Evolutionary conservation across 2,888 invertebrate genomes (phyloP), one percentile per base, ranked within the genome.

Genomic region (Hecatera dysodea): DNA sequence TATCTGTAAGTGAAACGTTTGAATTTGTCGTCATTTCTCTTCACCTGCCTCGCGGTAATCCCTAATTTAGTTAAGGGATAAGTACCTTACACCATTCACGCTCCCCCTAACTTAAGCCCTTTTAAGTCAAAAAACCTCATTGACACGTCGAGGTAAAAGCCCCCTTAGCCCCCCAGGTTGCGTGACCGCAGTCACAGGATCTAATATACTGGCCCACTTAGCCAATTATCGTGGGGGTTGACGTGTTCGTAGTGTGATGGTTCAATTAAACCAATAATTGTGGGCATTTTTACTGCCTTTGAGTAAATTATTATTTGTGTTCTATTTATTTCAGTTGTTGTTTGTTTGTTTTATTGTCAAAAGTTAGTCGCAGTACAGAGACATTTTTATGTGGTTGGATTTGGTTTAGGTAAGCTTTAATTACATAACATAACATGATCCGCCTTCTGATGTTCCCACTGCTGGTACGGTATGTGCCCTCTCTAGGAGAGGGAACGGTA

Each of bases 161-260:
- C 66, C 50, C 52, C 33, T 56, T n/a, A 22, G 55, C 33, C 24
- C 50, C 52, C 33, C 33, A n/a, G 42, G 84, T 94, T 92, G 94
- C 94, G 94, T 94, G 94, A 94, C 94, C 87, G 78, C 87, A 82
- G 83, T 89, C 87, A 75, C 87, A 82, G 88, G 87, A 88, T 90
- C 91, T 89, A 91, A 90, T 91, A 92, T 89, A 87, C 84, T 84
- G 85, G 84, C 80, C 90, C 92, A 92, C 93, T 94, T 93, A 93
- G 89, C 90, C 92, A 92, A 93, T 93, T 94, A 94, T 93, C 90
- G 91, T 85, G 80, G 68, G 80, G 83, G 86, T 83, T 86, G 89
- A 89, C 90, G 90, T 90, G 90, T 85, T 83, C 83, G 77, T 79
- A 73, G 67, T 83, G 81, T 93, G 92, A 94, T 92, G 91, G 91